These are phyloP conservation scores for Alligator mississippiensis DNA, from an alignment of 2,113 vertebrate genomes.

Conservation along the genomic window DNA sequence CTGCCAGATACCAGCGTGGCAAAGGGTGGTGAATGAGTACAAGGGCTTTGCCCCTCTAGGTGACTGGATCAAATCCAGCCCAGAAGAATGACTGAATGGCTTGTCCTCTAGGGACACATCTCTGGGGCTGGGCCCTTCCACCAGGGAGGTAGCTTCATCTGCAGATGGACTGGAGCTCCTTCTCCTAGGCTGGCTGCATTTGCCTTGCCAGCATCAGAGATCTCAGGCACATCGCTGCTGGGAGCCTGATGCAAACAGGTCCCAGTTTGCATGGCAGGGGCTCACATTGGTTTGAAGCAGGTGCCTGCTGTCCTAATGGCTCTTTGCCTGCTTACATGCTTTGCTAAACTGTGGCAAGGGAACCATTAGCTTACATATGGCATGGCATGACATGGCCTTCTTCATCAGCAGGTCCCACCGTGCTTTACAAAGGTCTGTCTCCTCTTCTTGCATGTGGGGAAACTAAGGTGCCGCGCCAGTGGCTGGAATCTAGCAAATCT, in stretches of 20 bases:
- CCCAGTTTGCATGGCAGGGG: not conserved
- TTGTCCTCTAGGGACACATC: too few relatives aligned
- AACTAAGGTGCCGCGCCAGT: not conserved
- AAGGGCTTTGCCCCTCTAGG: not conserved
- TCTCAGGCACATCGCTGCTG: not conserved
- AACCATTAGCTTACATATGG: too few relatives aligned
- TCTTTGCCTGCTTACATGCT: not conserved
- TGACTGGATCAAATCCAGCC: not conserved
- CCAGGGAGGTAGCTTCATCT: not conserved
- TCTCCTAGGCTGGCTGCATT: not conserved
- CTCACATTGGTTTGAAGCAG: not conserved
- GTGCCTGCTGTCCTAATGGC: not conserved
- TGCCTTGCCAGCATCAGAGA: not conserved
- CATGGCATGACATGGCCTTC: too few relatives aligned
- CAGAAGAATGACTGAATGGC: not conserved
- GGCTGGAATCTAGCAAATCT: not conserved
- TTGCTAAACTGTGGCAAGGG: not conserved
- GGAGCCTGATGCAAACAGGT: not conserved
- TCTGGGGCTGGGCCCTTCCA: not conserved
- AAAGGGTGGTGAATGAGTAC: not conserved
- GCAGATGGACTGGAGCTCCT: not conserved
- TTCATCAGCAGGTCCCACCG: too few relatives aligned
- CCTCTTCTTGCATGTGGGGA: too few relatives aligned
- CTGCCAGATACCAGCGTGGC: fast-evolving
- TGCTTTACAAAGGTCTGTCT: too few relatives aligned